These are phyloP conservation scores for Alectura lathami DNA, from an alignment of 2,113 vertebrate species.

Conservation along the genomic window DNA sequence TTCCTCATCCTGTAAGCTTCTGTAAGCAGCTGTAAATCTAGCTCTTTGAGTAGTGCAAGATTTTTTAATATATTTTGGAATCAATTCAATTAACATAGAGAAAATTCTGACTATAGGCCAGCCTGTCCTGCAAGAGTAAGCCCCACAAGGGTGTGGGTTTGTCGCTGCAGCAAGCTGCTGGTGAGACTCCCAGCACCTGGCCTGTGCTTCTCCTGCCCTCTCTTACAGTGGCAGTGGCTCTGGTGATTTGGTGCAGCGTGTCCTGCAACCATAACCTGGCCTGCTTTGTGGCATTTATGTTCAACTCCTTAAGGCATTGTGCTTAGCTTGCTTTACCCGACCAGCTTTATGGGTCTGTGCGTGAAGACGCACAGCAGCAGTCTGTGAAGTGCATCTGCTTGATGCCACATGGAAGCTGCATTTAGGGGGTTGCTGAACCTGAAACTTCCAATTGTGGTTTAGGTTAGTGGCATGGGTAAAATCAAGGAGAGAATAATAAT, in stretches of 20 bases:
- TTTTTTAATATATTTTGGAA: not conserved
- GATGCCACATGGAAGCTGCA: not conserved
- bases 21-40: not conserved
- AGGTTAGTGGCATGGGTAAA: constrained; percentile 1
- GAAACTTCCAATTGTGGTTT: not conserved
- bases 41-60: not conserved
- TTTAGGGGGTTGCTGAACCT: not conserved
- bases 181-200: not conserved
- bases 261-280: no score
- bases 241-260: not conserved
- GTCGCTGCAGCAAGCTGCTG: not conserved
- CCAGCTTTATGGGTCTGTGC: not conserved
- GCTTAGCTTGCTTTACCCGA: not conserved
- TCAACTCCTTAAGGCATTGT: not conserved
- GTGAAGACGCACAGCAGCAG: not conserved
- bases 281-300: not conserved
- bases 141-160: not conserved
- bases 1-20: not conserved
- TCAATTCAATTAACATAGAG: not conserved
- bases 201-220: not conserved
- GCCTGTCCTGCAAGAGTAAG: not conserved
- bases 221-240: not conserved
- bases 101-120: not conserved
- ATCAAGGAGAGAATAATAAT: not conserved
- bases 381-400: not conserved